phyloP scores from a whole-genome alignment of 2,113 vertebrate species.

The Vimba vimba region DNA sequence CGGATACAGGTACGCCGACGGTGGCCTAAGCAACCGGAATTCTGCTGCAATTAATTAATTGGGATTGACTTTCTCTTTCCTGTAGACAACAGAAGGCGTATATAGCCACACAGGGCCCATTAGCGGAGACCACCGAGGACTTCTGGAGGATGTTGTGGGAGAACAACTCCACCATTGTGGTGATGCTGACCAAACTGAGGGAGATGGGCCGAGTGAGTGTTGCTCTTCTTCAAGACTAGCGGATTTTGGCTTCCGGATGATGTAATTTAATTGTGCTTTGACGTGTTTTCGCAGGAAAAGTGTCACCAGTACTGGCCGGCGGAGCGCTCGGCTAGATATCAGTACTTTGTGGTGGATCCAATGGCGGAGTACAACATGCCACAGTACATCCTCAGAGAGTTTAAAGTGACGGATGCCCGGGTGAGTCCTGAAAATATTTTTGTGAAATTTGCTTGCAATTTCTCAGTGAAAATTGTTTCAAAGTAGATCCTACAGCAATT shows the following conservation, averaged over 20 bases:
- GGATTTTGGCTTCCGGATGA: not conserved
- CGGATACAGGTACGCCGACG: slow-evolving; percentile 83
- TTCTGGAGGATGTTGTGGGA: slow-evolving; percentile 99
- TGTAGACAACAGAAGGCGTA: slow-evolving; percentile 96
- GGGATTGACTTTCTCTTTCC: slow-evolving; percentile 14
- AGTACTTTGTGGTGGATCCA: slow-evolving; percentile 97
- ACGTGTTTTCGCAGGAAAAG: slow-evolving; percentile 82
- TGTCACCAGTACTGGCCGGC: slow-evolving; percentile 98
- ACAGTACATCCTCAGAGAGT: slow-evolving; percentile 96
- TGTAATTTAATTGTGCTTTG: not conserved
- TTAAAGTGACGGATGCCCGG: slow-evolving; percentile 98
- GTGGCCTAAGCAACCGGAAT: not conserved
- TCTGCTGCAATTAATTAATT: slow-evolving; percentile 3
- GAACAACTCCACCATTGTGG: slow-evolving; percentile 97
- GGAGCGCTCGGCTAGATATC: slow-evolving; percentile 92
- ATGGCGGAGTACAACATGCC: slow-evolving; percentile 99
- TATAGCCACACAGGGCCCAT: slow-evolving; percentile 93
- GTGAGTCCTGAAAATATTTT: slow-evolving; percentile 73
- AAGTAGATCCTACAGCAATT: too few relatives aligned
- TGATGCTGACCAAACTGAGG: slow-evolving; percentile 96
- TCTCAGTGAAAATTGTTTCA: too few relatives aligned
- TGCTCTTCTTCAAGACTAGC: not conserved
- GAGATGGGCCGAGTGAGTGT: slow-evolving; percentile 83
- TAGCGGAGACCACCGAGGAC: slow-evolving; percentile 96
- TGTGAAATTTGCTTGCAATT: too few relatives aligned